phyloP scores from a whole-genome alignment of 2,797 vertebrate species.

The Dendrocincla tyrannina region DNA sequence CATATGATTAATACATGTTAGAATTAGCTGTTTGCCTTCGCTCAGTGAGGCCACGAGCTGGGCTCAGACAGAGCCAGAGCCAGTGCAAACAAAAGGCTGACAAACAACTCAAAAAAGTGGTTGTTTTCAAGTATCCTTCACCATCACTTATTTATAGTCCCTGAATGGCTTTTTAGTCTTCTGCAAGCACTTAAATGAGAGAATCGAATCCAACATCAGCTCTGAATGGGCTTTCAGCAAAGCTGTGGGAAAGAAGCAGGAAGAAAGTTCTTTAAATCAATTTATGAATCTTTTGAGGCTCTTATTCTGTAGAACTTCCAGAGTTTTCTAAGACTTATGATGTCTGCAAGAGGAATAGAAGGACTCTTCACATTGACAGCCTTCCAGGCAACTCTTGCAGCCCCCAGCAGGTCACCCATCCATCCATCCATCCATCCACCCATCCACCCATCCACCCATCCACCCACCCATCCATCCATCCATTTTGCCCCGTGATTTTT shows the following conservation, averaged over 20 bases:
- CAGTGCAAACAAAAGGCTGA: not conserved
- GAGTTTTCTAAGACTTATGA: not conserved
- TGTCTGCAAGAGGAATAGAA: not conserved
- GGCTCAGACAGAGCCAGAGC: not conserved
- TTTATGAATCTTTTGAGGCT: not conserved
- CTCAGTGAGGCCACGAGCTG: not conserved
- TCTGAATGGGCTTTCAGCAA: not conserved
- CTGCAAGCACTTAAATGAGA: not conserved
- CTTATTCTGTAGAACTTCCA: not conserved
- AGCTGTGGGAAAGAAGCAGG: not conserved
- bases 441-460: not conserved
- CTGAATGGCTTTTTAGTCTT: not conserved
- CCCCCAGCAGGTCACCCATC: not conserved
- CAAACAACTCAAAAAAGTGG: not conserved
- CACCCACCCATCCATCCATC: not conserved
- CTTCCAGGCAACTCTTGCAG: not conserved
- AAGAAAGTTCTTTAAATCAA: not conserved
- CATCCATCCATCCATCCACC: not conserved
- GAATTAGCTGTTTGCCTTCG: slow-evolving; percentile 2
- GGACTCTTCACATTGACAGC: not conserved
- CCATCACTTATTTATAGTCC: not conserved
- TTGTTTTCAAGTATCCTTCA: not conserved
- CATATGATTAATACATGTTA: not conserved
- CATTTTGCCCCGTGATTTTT: not conserved
- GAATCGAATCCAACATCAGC: not conserved